phyloP scores from a whole-genome alignment of 2,888 invertebrate genomes.

The Dicyrtomina minuta region DNA sequence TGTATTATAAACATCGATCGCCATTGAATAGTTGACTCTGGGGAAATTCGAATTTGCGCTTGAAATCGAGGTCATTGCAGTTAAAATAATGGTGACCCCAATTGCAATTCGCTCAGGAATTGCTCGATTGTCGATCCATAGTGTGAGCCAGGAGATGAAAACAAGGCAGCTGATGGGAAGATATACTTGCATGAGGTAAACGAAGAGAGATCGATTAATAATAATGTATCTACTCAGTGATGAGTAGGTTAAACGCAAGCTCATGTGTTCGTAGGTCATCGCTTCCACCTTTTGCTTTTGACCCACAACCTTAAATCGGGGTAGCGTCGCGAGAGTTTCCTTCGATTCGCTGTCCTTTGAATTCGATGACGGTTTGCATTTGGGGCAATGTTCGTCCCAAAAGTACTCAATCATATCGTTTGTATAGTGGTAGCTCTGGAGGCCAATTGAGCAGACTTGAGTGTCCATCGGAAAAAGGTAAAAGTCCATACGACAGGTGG shows the following conservation, averaged over 20 bases:
- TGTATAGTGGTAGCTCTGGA: conserved; percentile 1
- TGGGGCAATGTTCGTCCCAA: background rate
- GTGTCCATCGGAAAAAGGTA: conserved; percentile 18
- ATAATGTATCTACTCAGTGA: background rate
- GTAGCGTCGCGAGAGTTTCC: no score
- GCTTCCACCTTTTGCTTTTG: background rate
- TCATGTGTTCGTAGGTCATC: background rate
- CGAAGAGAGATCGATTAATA: background rate
- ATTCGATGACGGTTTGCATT: no score
- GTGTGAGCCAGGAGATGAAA: conserved; percentile 1
- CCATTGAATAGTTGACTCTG: background rate
- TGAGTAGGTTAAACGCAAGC: background rate
- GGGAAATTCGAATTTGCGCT: background rate
- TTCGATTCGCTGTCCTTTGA: no score
- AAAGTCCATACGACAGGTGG: conserved; percentile 19
- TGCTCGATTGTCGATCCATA: background rate
- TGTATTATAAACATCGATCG: background rate
- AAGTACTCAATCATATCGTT: background rate
- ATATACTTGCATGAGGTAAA: background rate
- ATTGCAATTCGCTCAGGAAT: conserved; percentile 13
- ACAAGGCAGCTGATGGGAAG: background rate
- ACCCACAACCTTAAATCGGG: background rate
- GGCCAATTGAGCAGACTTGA: conserved; percentile 1
- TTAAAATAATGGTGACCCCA: conserved; percentile 20
- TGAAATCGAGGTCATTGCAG: background rate